These are phyloP conservation scores for Tympanuchus pallidicinctus DNA, from an alignment of 2,113 vertebrate genomes.

Conservation along the genomic window DNA sequence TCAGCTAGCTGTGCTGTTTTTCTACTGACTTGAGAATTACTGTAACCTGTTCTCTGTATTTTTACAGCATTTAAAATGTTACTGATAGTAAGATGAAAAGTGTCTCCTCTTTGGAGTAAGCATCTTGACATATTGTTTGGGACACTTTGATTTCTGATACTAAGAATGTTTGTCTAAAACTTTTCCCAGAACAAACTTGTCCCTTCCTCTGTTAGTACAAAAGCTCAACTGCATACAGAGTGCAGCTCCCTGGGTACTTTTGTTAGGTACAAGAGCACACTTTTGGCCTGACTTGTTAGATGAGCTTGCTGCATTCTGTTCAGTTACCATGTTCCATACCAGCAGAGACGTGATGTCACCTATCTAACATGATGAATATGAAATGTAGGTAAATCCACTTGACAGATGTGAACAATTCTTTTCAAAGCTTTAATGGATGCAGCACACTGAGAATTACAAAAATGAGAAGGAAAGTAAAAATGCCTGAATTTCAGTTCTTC, in stretches of 20 bases:
- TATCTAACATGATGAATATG: neutral
- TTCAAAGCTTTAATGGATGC: neutral
- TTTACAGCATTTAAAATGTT: neutral
- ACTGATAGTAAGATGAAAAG: neutral
- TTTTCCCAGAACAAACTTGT: neutral
- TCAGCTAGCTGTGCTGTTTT: neutral
- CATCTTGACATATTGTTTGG: neutral
- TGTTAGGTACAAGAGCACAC: neutral
- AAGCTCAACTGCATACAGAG: neutral
- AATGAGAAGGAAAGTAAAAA: neutral
- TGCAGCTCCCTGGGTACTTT: neutral
- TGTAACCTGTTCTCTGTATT: neutral
- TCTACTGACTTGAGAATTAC: neutral
- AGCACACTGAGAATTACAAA: neutral
- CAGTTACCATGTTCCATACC: neutral
- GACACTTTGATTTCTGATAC: neutral
- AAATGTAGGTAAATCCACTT: neutral
- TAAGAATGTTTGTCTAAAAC: neutral
- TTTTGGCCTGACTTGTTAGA: neutral
- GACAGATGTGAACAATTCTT: neutral
- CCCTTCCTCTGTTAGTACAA: neutral
- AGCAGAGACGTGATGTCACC: neutral
- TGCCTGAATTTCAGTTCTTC: neutral
- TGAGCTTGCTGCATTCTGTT: neutral
- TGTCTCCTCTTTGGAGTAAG: neutral